Percentiles rank a stretch among this genome's conserved stretches.
Conservation (phyloP, 2,888 invertebrate species). For the Andrena minutula region DNA sequence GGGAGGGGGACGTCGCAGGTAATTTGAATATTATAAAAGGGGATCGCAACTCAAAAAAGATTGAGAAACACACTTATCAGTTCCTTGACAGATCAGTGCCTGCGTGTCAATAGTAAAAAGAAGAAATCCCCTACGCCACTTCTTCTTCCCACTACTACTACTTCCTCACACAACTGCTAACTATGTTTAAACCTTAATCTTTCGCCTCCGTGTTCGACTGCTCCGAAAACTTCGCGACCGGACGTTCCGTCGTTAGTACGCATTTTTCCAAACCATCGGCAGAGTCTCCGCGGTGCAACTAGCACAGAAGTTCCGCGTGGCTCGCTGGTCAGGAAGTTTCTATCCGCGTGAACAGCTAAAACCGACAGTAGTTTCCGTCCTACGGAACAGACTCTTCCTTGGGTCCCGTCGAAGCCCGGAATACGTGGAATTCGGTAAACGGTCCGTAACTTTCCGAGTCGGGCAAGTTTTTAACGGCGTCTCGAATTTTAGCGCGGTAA, state of each 20-base stretch:
- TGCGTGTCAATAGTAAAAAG: too few species aligned
- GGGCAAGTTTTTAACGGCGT: conserved; percentile 8
- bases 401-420: neutral
- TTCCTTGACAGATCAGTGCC: too few species aligned
- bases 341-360: neutral
- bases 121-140: too few species aligned
- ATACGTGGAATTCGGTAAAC: conserved; percentile 37
- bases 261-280: neutral
- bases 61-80: too few species aligned
- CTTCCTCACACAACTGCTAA: too few species aligned
- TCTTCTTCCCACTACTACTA: too few species aligned
- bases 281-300: neutral
- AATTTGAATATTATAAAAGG: too few species aligned
- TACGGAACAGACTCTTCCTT: neutral
- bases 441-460: conserved; percentile 9
- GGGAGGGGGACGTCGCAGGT: too few species aligned
- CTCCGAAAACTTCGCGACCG: neutral
- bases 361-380: conserved; percentile 5
- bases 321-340: neutral
- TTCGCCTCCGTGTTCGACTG: too few species aligned
- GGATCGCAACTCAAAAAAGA: too few species aligned
- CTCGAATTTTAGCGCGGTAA: conserved; percentile 19
- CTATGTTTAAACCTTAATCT: too few species aligned
- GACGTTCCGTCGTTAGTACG: neutral
- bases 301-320: neutral